phyloP scores from a whole-genome alignment of 2,888 invertebrate genomes.

The Dromius quadrimaculatus region DNA sequence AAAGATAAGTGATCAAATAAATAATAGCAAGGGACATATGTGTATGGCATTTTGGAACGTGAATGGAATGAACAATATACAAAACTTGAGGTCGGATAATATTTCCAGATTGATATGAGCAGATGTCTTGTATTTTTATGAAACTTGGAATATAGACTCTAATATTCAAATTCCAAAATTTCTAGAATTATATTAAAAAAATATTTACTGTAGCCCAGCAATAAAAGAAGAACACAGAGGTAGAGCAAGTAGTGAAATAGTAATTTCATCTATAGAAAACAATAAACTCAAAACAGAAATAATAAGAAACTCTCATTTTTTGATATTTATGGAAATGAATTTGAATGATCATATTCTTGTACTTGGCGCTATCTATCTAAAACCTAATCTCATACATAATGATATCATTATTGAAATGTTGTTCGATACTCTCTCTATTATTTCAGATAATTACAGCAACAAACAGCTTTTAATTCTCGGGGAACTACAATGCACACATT shows the following conservation, averaged over 20 bases:
- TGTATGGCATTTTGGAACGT: constrained; percentile 1
- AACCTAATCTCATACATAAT: background rate
- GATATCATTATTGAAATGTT: too few relatives aligned
- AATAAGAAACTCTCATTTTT: background rate
- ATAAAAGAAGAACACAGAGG: background rate
- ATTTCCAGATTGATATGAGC: background rate
- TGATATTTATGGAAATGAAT: too few relatives aligned
- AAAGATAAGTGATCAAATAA: too few relatives aligned
- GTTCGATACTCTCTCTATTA: background rate
- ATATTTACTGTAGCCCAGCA: background rate
- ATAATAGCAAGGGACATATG: background rate
- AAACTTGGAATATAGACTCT: background rate
- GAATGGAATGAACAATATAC: background rate
- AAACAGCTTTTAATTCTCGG: background rate
- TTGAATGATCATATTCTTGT: background rate
- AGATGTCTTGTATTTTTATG: background rate
- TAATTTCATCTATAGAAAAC: background rate
- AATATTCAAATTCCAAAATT: background rate
- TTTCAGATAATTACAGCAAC: background rate
- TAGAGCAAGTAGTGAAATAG: background rate
- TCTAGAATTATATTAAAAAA: background rate
- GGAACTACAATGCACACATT: background rate
- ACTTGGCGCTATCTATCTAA: background rate
- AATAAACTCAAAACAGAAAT: background rate
- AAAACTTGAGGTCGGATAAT: background rate